phyloP scores from a whole-genome alignment of 2,113 vertebrate species.

The Phaethornis superciliosus region DNA sequence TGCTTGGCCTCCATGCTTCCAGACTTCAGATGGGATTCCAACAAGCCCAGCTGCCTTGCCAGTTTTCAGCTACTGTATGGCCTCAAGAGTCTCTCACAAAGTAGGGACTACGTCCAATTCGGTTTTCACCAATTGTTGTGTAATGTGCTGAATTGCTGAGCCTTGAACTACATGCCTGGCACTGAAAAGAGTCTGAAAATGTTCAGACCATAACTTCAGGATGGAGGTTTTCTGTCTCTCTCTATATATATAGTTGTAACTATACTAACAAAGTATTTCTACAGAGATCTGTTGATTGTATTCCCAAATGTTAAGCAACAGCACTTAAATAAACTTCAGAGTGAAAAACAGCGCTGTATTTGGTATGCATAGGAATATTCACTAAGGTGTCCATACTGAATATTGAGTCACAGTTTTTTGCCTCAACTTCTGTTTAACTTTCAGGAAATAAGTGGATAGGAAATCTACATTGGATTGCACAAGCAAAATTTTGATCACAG shows the following conservation, averaged over 20 bases:
- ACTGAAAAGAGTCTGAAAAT: too few relatives aligned
- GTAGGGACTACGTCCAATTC: too few relatives aligned
- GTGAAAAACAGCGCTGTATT: not conserved
- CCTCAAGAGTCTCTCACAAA: too few relatives aligned
- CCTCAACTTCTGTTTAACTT: not conserved
- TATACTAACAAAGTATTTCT: conserved; percentile 8
- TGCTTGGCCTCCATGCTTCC: too few relatives aligned
- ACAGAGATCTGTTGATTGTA: conserved; percentile 5
- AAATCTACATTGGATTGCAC: not conserved
- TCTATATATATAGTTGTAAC: not conserved
- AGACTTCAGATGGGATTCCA: too few relatives aligned
- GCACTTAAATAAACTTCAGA: not conserved
- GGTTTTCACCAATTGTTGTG: too few relatives aligned
- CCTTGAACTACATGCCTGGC: too few relatives aligned
- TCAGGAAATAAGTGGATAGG: not conserved
- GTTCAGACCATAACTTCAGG: too few relatives aligned
- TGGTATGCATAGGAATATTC: not conserved
- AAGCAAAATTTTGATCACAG: not conserved
- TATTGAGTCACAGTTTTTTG: not conserved
- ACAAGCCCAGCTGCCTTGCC: too few relatives aligned
- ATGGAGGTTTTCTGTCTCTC: too few relatives aligned
- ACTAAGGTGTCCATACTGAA: not conserved
- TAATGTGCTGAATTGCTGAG: too few relatives aligned
- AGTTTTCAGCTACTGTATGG: too few relatives aligned
- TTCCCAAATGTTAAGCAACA: conserved; percentile 2